Evolutionary conservation across 2,113 vertebrate species (phyloP), one percentile per base, ranked within the genome.

Genomic region (Grammomys dolichurus): DNA sequence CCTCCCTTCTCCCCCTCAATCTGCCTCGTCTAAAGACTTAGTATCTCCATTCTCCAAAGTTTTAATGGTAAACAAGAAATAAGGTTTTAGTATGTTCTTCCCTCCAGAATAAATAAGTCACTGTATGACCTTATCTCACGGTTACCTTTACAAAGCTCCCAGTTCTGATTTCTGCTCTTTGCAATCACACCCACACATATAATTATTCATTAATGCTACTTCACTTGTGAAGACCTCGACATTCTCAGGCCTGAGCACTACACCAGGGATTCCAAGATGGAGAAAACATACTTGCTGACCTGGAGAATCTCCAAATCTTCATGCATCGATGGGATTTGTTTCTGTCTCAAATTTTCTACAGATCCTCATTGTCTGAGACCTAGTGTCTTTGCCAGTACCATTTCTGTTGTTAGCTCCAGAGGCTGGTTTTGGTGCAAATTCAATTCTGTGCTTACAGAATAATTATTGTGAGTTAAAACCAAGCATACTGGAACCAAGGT

Each of bases 41-140:
- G 6, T 56, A 36, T 82, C 54, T 86, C 82, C 78, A 65, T 70
- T 82, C 91, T 95, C 48, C 40, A 80, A 87, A 92, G 20, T 87
- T 95, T 91, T 86, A 92, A 88, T 65, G 70, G 95, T 69, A 92
- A 95, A 87, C 11, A 58, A 72, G 69, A 94, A 95, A 91, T 96
- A 40, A 67, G 76, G 89, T 65, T 91, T 89, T 94, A 90, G 82
- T 80, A 88, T 94, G 94, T 81, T 67, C 80, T 92, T 94, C 80
- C 65, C 10, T 93, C 46, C 20, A 36, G 63, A 28, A 40, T 54
- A 73, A 36, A 89, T 93, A 81, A 84, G 75, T 88, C 94, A 77
- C 76, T 43, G 31, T 20, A 82, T 69, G 54, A 86, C 75, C 87
- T 88, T 85, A 70, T 81, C 65, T 92, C 56, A 78, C 17, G 73